Percentiles rank a stretch among this genome's conserved stretches.
Conservation (phyloP, 2,113 vertebrate species). For the Triplophysa rosa region DNA sequence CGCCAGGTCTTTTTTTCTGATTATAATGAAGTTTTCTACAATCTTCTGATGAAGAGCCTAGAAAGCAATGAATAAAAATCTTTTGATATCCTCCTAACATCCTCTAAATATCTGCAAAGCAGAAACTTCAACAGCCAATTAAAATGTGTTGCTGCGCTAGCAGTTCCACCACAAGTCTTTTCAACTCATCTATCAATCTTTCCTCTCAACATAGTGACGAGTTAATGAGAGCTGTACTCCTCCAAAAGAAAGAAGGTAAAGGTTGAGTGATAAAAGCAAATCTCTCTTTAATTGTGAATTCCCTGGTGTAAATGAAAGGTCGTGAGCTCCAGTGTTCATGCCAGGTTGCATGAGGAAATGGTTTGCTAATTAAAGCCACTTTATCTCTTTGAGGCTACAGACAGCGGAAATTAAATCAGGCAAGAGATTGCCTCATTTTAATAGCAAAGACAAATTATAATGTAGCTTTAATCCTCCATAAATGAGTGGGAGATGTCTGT, state of each 20-base stretch:
- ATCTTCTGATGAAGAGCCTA: slow-evolving; percentile 87
- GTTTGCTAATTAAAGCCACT: slow-evolving; percentile 16
- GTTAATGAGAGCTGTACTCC: background rate
- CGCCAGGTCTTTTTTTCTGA: slow-evolving; percentile 78
- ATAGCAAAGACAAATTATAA: background rate
- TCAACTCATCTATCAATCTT: background rate
- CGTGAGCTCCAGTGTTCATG: background rate
- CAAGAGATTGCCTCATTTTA: background rate
- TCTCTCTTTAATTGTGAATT: slow-evolving; percentile 24
- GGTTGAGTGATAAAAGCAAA: background rate
- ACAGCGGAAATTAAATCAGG: slow-evolving; percentile 24
- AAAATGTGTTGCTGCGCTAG: background rate
- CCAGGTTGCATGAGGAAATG: background rate
- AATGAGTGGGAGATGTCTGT: too few relatives aligned
- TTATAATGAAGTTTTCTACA: slow-evolving; percentile 81
- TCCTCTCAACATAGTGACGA: background rate
- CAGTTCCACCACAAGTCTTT: background rate
- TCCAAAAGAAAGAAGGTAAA: background rate
- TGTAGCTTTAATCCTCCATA: background rate
- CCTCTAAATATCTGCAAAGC: background rate
- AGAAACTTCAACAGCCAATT: background rate
- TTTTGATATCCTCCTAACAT: background rate
- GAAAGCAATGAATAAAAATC: background rate
- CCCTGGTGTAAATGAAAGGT: slow-evolving; percentile 15
- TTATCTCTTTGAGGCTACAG: slow-evolving; percentile 39